A percentile compares a stretch with the other conserved stretches of the same genome.
Conservation (phyloP, 2,113 vertebrate genomes). For the Corythaixoides concolor region DNA sequence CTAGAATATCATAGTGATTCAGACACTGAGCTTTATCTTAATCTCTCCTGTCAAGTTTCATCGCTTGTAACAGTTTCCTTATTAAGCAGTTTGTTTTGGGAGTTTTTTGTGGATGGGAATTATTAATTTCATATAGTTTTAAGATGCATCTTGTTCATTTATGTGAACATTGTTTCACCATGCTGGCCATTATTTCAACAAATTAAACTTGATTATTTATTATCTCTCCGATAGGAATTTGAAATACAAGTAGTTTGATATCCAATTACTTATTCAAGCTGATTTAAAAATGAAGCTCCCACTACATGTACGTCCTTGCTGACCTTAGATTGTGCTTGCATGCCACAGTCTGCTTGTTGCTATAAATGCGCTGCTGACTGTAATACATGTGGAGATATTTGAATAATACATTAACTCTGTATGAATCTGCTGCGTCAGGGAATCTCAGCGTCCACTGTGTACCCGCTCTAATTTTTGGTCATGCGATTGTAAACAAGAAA, state of each 20-base stretch:
- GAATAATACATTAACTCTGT: slow-evolving; percentile 15
- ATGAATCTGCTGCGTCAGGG: neutral
- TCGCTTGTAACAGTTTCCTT: slow-evolving; percentile 11
- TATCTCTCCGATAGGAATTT: slow-evolving; percentile 18
- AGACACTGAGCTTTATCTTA: neutral
- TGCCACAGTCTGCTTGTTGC: neutral
- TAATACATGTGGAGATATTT: neutral
- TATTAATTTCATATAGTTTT: slow-evolving; percentile 26
- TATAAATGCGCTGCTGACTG: neutral
- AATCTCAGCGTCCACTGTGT: neutral
- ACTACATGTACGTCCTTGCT: neutral
- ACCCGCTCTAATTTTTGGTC: neutral
- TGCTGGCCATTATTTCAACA: slow-evolving; percentile 42
- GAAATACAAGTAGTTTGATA: slow-evolving; percentile 1
- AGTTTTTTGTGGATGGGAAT: slow-evolving; percentile 28
- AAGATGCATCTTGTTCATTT: neutral
- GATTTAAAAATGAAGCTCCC: neutral
- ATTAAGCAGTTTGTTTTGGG: slow-evolving; percentile 5
- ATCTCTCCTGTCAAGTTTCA: neutral
- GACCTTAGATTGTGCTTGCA: neutral
- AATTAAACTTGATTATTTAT: slow-evolving; percentile 45
- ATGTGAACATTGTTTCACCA: neutral
- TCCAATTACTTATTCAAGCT: neutral
- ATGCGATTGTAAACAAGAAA: neutral
- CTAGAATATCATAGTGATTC: neutral